Evolutionary conservation across 2,797 vertebrate genomes (phyloP).

Genomic region (Parambassis ranga): DNA sequence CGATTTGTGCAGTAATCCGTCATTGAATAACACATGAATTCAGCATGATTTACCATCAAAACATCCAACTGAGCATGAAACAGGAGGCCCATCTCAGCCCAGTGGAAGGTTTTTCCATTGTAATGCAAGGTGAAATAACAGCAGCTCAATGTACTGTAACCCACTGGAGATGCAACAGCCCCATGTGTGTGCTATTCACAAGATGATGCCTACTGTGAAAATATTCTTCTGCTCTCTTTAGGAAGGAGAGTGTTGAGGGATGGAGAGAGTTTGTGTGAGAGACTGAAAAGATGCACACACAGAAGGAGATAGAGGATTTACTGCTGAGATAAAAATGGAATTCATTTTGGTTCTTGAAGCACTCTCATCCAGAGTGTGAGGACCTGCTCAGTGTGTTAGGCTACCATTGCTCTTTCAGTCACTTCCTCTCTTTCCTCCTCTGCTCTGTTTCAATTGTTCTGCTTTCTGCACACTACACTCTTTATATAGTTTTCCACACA

Average conservation of each 20-base stretch:
- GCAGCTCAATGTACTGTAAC: conserved; percentile 56
- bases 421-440: conserved; percentile 75
- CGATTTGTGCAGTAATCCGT: conserved; percentile 47
- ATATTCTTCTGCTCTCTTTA: conserved; percentile 61
- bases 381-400: conserved; percentile 49
- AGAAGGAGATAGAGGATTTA: conserved; percentile 58
- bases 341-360: conserved; percentile 76
- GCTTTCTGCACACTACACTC: conserved; percentile 27
- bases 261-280: conserved; percentile 17
- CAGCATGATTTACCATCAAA: conserved; percentile 67
- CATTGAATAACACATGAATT: conserved; percentile 63
- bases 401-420: conserved; percentile 72
- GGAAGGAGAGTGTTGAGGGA: conserved; percentile 14
- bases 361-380: conserved; percentile 55
- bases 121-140: conserved; percentile 61
- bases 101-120: conserved; percentile 53
- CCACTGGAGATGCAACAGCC: conserved; percentile 41
- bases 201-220: conserved; percentile 62
- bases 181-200: conserved; percentile 42
- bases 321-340: conserved; percentile 76
- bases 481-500: conserved; percentile 37
- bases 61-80: conserved; percentile 72
- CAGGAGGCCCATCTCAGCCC: conserved; percentile 49
- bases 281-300: conserved; percentile 42
- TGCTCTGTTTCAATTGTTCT: conserved; percentile 61